Base-by-base conservation (phyloP, 2,797 vertebrate genomes). In the Trachurus trachurus region DNA sequence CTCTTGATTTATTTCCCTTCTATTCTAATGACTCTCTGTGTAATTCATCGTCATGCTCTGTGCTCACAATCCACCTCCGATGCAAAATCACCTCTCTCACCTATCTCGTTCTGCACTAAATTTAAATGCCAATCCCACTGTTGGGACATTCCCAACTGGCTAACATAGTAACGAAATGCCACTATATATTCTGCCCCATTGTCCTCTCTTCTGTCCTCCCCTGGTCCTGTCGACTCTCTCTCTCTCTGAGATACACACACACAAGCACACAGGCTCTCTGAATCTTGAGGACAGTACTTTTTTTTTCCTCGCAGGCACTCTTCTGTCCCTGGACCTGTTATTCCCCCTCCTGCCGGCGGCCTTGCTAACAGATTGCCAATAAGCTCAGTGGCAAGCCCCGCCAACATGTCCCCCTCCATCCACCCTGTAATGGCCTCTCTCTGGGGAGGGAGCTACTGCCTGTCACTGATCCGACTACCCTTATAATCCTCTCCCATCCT, bases 291-390 rank as follows among this genome's bases (percentile, higher is more conserved):
- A 86, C 85, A 88, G 88, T 90, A 82, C 73, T 89, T 88, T 90
- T 84, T 89, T 76, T 90, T 88, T 87, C 82, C 84, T 88, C 42
- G 4, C 78, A 74, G 77, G 74, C 76, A 64, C 54, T 87, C 72
- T 63, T 72, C 84, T 92, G 85, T 89, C 90, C 80, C 81, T 83
- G 85, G 81, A 87, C 78, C 77, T 44, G 90, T 88, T 80, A 83
- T 81, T 88, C 89, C 60, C 80, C 61, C 66, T 87, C 74, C 85
- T 90, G 86, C 90, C 34, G 15, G 80, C 76, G 82, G 90, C 91
- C 81, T 86, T 88, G 91, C 90, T 94, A 94, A 94, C 93, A 95
- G 94, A 95, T 95, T 95, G 93, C 90, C 95, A 95, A 94, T 95
- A 94, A 94, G 89, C 86, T 92, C 47, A 50, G 82, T 93, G 93